phyloP scores from a whole-genome alignment of 1,140 invertebrate species.

The Caenorhabditis tropicalis region DNA sequence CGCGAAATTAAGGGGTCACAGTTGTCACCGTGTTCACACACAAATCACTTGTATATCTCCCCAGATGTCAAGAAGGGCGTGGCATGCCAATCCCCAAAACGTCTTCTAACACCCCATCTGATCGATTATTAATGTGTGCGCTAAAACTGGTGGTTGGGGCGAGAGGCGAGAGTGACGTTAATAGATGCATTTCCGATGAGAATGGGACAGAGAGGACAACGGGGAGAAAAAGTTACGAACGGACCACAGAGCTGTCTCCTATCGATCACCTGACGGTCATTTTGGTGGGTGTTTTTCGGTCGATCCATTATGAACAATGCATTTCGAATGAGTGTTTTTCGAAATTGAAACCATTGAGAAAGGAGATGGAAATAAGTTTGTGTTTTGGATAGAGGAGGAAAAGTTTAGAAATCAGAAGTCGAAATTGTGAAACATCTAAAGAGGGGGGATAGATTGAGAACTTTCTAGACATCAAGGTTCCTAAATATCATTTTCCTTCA shows the following conservation, averaged over 20 bases:
- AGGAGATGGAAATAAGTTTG: neutral
- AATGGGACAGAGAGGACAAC: neutral
- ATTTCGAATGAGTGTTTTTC: conserved; percentile 10
- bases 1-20: neutral
- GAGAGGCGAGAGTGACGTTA: neutral
- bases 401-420: neutral
- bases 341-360: neutral
- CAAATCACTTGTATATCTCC: neutral
- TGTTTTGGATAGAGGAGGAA: neutral
- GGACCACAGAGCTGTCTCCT: neutral
- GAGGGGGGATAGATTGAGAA: too few relatives aligned
- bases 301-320: conserved; percentile 36
- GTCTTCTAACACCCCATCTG: neutral
- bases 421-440: neutral
- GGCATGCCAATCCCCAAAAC: neutral
- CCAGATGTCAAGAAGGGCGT: conserved; percentile 38
- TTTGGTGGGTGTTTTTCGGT: conserved; percentile 40
- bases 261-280: conserved; percentile 18
- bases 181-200: conserved; percentile 39
- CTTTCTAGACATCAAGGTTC: too few relatives aligned
- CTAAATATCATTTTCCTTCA: too few relatives aligned
- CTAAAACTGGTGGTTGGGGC: neutral
- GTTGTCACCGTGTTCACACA: neutral
- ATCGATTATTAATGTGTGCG: conserved; percentile 54
- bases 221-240: neutral